phyloP scores from a whole-genome alignment of 2,888 invertebrate species.

The Molanna angustata region DNA sequence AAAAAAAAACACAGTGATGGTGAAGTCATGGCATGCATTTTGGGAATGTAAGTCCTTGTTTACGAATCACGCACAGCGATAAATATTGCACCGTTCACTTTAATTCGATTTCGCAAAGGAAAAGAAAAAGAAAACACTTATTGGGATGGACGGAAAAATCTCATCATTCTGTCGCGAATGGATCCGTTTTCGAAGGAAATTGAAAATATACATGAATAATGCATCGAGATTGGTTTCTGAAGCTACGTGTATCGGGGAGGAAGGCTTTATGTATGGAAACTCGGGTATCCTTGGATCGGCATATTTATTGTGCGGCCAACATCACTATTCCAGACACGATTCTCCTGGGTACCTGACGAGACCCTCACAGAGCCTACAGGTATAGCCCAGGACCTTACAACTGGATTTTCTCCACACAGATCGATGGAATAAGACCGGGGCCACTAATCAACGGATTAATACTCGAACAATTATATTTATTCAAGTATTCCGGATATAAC shows the following conservation, averaged over 20 bases:
- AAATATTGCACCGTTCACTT: too few relatives aligned
- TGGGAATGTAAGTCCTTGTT: too few relatives aligned
- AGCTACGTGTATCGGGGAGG: slow-evolving; percentile 17
- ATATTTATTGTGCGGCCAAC: slow-evolving; percentile 23
- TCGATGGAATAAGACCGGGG: too few relatives aligned
- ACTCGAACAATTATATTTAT: too few relatives aligned
- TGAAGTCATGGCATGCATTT: too few relatives aligned
- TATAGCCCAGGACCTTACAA: neutral
- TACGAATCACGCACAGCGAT: too few relatives aligned
- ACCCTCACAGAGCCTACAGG: neutral
- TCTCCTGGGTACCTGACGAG: neutral
- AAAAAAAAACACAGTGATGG: too few relatives aligned
- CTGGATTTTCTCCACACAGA: slow-evolving; percentile 9
- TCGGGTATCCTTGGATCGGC: slow-evolving; percentile 16
- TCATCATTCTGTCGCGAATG: slow-evolving; percentile 17
- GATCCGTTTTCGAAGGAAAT: slow-evolving; percentile 16
- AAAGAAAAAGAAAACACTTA: too few relatives aligned
- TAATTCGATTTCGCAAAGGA: too few relatives aligned
- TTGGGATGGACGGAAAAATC: slow-evolving; percentile 12
- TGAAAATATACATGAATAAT: slow-evolving; percentile 25
- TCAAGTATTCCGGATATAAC: too few relatives aligned
- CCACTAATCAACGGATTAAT: too few relatives aligned
- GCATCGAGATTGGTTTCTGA: slow-evolving; percentile 23
- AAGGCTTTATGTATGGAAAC: slow-evolving; percentile 15
- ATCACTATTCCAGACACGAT: slow-evolving; percentile 23